Percentiles rank a stretch among this genome's conserved stretches.
Conservation (phyloP, 2,797 vertebrate genomes). For the Centropyge bicolor region DNA sequence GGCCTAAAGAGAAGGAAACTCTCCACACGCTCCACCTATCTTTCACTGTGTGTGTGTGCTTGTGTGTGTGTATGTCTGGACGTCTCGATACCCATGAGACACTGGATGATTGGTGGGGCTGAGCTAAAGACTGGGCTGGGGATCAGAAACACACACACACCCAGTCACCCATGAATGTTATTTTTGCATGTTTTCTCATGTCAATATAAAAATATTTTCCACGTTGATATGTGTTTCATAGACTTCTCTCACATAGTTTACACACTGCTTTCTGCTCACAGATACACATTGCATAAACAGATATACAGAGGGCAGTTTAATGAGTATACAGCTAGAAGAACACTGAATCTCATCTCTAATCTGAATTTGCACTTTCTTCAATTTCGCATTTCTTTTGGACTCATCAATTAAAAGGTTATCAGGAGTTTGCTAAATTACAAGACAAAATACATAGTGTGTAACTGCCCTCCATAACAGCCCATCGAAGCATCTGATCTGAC, state of each 20-base stretch:
- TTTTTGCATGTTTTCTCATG: not conserved
- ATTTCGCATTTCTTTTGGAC: not conserved
- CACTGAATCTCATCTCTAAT: not conserved
- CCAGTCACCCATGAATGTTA: not conserved
- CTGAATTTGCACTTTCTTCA: not conserved
- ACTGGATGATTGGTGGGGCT: slow-evolving; percentile 14
- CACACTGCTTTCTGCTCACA: not conserved
- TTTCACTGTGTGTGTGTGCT: not conserved
- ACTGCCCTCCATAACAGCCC: too few species aligned
- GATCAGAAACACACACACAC: not conserved
- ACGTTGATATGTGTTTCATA: not conserved
- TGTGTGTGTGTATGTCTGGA: not conserved
- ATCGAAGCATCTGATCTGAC: too few species aligned
- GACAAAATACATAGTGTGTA: too few species aligned
- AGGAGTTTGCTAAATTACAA: not conserved
- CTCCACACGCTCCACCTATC: not conserved
- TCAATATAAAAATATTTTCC: not conserved
- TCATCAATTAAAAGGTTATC: not conserved
- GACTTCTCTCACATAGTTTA: not conserved
- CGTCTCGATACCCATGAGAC: not conserved
- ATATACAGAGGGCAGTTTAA: not conserved
- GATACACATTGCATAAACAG: not conserved
- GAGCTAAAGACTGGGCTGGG: not conserved
- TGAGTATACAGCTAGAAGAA: not conserved
- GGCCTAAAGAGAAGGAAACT: slow-evolving; percentile 7